Conservation (phyloP, 2,797 vertebrate genomes). For the Crocidura indochinensis region DNA sequence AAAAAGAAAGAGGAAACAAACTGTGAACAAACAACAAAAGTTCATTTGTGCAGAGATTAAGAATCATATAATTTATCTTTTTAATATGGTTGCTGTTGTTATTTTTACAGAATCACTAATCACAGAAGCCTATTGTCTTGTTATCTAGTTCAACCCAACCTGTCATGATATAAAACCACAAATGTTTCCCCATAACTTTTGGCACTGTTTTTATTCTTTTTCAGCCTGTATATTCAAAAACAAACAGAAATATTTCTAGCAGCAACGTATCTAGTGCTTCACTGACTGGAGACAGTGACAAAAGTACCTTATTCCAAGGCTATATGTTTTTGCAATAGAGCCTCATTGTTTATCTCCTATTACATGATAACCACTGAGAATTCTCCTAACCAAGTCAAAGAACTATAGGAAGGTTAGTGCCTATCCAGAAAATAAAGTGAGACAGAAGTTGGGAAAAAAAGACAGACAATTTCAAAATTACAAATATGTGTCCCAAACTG, state of each 20-base stretch:
- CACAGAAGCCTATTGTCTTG: not conserved
- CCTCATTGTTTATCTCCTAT: not conserved
- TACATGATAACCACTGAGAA: not conserved
- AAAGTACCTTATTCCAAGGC: conserved; percentile 76
- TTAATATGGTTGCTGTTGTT: not conserved
- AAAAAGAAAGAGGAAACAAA: not conserved
- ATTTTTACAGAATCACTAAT: not conserved
- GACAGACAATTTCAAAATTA: not conserved
- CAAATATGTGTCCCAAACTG: not conserved
- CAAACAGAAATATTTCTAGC: conserved; percentile 88
- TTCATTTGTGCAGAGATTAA: not conserved
- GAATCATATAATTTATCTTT: not conserved
- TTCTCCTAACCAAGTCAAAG: not conserved
- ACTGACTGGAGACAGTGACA: conserved; percentile 85
- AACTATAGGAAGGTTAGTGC: not conserved
- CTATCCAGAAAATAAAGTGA: not conserved
- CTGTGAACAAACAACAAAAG: not conserved
- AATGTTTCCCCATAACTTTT: conserved; percentile 78
- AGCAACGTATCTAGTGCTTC: conserved; percentile 84
- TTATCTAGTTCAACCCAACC: conserved; percentile 9
- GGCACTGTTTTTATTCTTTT: conserved; percentile 78
- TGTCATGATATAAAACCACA: conserved; percentile 68
- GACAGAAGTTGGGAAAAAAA: not conserved
- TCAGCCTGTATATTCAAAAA: conserved; percentile 83
- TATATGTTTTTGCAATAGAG: conserved; percentile 21